These are phyloP conservation scores for Bombus balteatus DNA, from an alignment of 1,140 invertebrate genomes.

Conservation along the genomic window DNA sequence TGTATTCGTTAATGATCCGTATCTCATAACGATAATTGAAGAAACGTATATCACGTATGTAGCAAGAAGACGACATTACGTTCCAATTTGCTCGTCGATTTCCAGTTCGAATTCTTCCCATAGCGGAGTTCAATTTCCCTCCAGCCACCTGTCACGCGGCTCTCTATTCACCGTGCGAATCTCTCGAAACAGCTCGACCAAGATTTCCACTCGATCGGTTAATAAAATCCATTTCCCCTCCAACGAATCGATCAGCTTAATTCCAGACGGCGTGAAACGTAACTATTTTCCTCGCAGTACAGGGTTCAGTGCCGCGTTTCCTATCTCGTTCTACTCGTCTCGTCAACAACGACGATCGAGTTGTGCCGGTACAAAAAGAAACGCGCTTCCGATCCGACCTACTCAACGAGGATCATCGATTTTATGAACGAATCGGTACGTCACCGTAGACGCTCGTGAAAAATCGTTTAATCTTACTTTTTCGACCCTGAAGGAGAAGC, in stretches of 20 bases:
- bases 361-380: not conserved
- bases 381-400: not conserved
- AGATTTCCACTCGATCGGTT: not conserved
- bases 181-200: not conserved
- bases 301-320: not conserved
- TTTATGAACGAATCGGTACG: not conserved
- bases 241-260: not conserved
- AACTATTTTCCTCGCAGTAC: not conserved
- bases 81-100: not conserved
- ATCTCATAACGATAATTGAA: not conserved
- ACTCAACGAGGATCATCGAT: not conserved
- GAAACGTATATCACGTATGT: not conserved
- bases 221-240: not conserved
- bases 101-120: not conserved
- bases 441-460: not conserved
- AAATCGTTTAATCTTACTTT: slow-evolving; percentile 7
- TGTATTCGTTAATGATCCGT: too few relatives aligned
- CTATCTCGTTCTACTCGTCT: not conserved
- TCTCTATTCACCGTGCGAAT: not conserved
- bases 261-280: not conserved
- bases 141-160: not conserved
- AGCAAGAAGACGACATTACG: not conserved
- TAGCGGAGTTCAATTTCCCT: not conserved
- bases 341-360: not conserved
- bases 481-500: slow-evolving; percentile 12